A percentile compares a stretch with the other conserved stretches of the same genome.
Evolutionary conservation across 1,140 invertebrate species (phyloP).

Genomic region (Contarinia nasturtii): DNA sequence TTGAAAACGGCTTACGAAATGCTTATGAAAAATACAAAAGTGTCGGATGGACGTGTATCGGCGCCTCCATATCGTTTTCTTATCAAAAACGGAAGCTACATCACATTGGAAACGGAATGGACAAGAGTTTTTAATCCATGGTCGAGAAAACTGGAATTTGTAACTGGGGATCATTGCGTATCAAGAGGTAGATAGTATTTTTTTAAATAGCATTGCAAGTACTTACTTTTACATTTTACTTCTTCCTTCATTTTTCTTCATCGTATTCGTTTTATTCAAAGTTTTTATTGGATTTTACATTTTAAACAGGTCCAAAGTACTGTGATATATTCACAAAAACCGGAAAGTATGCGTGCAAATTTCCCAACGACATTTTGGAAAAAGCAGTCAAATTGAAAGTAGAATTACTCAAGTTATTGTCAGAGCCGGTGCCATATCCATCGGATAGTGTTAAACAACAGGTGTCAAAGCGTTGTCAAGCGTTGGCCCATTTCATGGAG

Average conservation of each 20-base stretch:
- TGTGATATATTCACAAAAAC: slow-evolving; percentile 47
- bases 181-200: slow-evolving; percentile 34
- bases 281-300: no score
- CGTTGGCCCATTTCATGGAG: slow-evolving; percentile 55
- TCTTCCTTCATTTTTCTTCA: no score
- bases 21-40: slow-evolving; percentile 38
- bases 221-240: background rate
- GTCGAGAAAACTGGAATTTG: slow-evolving; percentile 76
- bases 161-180: slow-evolving; percentile 72
- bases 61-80: slow-evolving; percentile 58
- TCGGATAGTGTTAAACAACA: slow-evolving; percentile 35
- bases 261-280: no score
- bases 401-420: slow-evolving; percentile 46
- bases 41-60: slow-evolving; percentile 40
- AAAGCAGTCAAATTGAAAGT: slow-evolving; percentile 40
- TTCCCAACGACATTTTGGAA: slow-evolving; percentile 34
- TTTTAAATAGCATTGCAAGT: background rate
- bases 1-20: slow-evolving; percentile 69
- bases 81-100: slow-evolving; percentile 65
- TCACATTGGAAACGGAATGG: slow-evolving; percentile 79
- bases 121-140: slow-evolving; percentile 87
- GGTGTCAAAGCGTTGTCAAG: slow-evolving; percentile 45
- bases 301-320: slow-evolving; percentile 39
- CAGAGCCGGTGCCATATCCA: slow-evolving; percentile 41
- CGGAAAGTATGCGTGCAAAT: slow-evolving; percentile 9